Conservation (phyloP, 1,140 invertebrate species). For the Drosophila nasuta region DNA sequence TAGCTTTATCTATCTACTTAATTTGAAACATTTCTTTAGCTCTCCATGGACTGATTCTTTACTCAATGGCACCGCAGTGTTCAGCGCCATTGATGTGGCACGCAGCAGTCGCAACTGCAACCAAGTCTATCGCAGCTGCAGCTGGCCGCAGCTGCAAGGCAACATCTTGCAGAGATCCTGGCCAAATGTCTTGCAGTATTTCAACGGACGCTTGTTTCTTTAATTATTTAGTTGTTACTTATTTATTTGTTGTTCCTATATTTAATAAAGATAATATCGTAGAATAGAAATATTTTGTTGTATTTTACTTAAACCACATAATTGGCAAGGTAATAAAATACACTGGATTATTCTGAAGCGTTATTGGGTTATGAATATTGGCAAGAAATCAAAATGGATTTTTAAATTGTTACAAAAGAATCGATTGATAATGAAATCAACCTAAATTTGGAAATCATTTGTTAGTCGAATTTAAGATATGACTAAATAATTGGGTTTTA, state of each 20-base stretch:
- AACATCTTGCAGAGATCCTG: conserved; percentile 6
- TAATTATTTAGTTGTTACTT: conserved; percentile 13
- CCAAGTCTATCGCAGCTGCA: conserved; percentile 49
- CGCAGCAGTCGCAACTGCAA: conserved; percentile 41
- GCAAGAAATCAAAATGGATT: too few species aligned
- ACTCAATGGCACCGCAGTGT: conserved; percentile 62
- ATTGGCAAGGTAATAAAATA: too few species aligned
- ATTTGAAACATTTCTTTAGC: conserved; percentile 13
- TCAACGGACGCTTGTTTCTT: conserved; percentile 30
- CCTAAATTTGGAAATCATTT: too few species aligned
- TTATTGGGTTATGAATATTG: too few species aligned
- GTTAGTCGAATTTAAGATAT: too few species aligned
- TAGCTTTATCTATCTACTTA: too few species aligned
- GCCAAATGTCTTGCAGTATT: conserved; percentile 39
- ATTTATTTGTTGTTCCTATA: conserved; percentile 45
- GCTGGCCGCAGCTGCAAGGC: conserved; percentile 37
- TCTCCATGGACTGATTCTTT: conserved; percentile 48
- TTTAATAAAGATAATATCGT: conserved; percentile 11
- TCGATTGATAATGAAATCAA: too few species aligned
- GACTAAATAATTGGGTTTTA: too few species aligned
- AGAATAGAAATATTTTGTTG: not conserved
- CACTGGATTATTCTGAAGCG: too few species aligned
- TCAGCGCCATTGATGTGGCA: conserved; percentile 55
- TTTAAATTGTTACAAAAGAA: too few species aligned
- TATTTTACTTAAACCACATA: not conserved